Evolutionary conservation across 2,888 invertebrate genomes (phyloP).

Genomic region (Harpagoxenus sublaevis): DNA sequence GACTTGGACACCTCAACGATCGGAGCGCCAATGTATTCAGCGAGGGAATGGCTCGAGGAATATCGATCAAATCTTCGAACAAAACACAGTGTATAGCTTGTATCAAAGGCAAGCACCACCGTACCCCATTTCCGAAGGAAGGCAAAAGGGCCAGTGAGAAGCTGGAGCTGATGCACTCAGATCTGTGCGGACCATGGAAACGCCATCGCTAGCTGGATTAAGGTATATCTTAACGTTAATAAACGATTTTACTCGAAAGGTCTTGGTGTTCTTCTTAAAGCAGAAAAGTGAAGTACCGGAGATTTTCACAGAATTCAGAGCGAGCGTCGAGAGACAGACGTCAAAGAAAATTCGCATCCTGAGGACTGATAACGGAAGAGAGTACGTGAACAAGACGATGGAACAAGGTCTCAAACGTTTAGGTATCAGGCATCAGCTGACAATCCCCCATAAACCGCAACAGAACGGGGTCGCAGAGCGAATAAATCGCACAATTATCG

Average conservation of each 20-base stretch:
- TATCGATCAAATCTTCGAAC: neutral
- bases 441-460: neutral
- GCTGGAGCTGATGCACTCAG: too few species aligned
- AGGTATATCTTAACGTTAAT: too few species aligned
- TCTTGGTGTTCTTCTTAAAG: neutral
- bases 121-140: too few species aligned
- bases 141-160: too few species aligned
- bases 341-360: neutral
- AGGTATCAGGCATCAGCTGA: neutral
- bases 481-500: neutral
- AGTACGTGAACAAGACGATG: neutral
- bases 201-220: too few species aligned
- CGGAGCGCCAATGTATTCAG: too few species aligned
- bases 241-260: neutral
- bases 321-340: neutral
- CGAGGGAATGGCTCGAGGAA: too few species aligned
- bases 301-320: neutral
- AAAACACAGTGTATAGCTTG: too few species aligned
- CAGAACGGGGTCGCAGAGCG: conserved; percentile 10
- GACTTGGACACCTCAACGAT: too few species aligned
- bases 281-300: neutral
- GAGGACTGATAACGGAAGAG: neutral
- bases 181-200: too few species aligned
- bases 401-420: neutral
- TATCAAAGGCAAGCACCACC: too few species aligned